These are phyloP conservation scores for Gopherus flavomarginatus DNA, from an alignment of 2,113 vertebrate genomes.

Conservation along the genomic window DNA sequence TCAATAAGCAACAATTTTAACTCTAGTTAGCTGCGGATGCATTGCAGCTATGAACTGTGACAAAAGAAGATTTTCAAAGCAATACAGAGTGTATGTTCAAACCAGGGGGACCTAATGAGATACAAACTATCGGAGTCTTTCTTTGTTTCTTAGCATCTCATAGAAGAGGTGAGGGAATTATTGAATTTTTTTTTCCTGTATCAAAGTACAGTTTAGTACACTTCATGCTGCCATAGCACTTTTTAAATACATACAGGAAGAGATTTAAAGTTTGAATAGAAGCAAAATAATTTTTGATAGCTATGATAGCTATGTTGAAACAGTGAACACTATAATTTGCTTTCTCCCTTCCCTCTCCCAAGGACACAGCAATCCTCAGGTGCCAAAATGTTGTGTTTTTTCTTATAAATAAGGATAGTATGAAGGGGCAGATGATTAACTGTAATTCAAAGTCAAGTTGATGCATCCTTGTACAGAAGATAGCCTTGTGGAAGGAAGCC, in stretches of 20 bases:
- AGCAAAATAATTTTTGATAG: conserved; percentile 70
- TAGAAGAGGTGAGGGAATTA: conserved; percentile 71
- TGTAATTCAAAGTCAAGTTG: conserved; percentile 62
- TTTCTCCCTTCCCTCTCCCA: conserved; percentile 59
- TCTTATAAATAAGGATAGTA: conserved; percentile 73
- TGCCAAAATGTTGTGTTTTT: conserved; percentile 76
- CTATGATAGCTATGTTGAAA: conserved; percentile 62
- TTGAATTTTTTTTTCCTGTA: conserved; percentile 67
- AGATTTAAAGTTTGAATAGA: conserved; percentile 72
- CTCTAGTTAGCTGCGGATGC: conserved; percentile 65
- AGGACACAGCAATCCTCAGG: conserved; percentile 77
- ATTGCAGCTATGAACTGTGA: conserved; percentile 78
- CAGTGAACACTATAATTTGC: conserved; percentile 46
- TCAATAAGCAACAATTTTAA: conserved; percentile 74
- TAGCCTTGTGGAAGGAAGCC: conserved; percentile 73
- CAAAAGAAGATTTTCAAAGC: conserved; percentile 80
- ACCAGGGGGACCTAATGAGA: conserved; percentile 70
- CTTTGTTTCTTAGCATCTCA: conserved; percentile 74
- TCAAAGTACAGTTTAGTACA: conserved; percentile 65
- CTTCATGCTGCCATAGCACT: conserved; percentile 76
- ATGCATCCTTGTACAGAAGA: conserved; percentile 79
- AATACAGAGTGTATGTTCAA: conserved; percentile 78
- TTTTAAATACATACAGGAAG: conserved; percentile 76
- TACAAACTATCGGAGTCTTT: conserved; percentile 57
- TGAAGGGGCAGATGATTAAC: conserved; percentile 50